Base-by-base conservation (phyloP, 1,140 invertebrate genomes). In the Teleogryllus occipitalis region DNA sequence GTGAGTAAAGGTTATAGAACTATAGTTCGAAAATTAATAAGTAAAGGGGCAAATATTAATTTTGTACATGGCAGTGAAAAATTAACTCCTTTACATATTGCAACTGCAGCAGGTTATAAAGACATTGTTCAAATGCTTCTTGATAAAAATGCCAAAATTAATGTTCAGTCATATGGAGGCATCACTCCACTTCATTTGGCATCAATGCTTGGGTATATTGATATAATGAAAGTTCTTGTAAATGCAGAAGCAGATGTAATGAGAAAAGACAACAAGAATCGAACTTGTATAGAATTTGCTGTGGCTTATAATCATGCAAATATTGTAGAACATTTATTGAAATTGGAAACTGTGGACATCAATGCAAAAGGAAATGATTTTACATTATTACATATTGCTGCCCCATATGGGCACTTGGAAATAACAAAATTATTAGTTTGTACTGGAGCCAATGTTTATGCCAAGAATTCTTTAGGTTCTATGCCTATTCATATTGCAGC, bases 1-100 rank as follows among this genome's bases (percentile, higher is more conserved):
- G 87, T 87, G 79, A 86, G 86, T 81, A 87, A 87, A 80, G 86
- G 86, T 3, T 86, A 89, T 78, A 82, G 83, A 48, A 85, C 87
- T 47, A 86, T 89, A 12, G 87, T 88, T 7, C 83, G 87, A 75
- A 82, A 84, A 0, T 79, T 90, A 12, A 47, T 90, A n/a, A 83
- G 84, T 12, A 84, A 75, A 15, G 54, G 54, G 18, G 54, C 54
- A 10, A 65, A 65, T 65, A 7, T 65, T 65, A 65, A 65, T 65
- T 10, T 65, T 65, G 18, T 39, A 39, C 5, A 5, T 39, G 18
- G 18, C 0, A 65, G 54, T 65, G 10, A 65, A 14, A 65, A 65
- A 10, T 18, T 14, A 65, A 65, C 54, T 14, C 54, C 54, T 65
- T 65, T 65, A 18, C 54, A 14, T 65, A 3, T 18, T 65, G 54